These are phyloP conservation scores for Parapsyche elsis DNA, from an alignment of 1,140 invertebrate genomes.

Conservation along the genomic window DNA sequence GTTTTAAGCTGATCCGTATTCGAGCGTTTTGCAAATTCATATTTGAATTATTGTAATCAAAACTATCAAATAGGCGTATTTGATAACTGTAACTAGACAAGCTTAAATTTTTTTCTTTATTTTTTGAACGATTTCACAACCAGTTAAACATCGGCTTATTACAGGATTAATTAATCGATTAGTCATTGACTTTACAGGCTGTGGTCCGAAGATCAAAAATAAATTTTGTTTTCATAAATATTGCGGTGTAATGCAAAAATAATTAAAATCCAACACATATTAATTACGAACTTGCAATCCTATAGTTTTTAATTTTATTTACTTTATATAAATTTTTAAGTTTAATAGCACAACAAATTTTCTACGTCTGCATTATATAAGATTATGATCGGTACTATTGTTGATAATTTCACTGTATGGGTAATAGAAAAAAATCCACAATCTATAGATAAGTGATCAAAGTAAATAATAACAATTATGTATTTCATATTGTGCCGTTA, in stretches of 20 bases:
- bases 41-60: no score
- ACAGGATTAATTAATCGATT: not conserved
- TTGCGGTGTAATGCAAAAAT: not conserved
- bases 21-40: no score
- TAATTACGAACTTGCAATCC: not conserved
- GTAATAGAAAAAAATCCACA: not conserved
- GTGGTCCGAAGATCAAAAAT: not conserved
- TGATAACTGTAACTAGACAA: no score
- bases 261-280: not conserved
- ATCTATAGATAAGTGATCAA: not conserved
- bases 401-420: not conserved
- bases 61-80: no score
- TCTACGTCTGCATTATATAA: not conserved
- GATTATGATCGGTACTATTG: not conserved
- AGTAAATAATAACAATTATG: not conserved
- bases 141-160: not conserved
- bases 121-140: not conserved
- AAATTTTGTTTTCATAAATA: not conserved
- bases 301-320: not conserved
- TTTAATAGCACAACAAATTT: not conserved
- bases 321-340: not conserved
- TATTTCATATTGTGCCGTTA: not conserved
- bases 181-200: constrained; percentile 17
- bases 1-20: no score
- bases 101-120: not conserved